These are phyloP conservation scores for Crocidura indochinensis DNA, from an alignment of 2,797 vertebrate species.

Conservation along the genomic window DNA sequence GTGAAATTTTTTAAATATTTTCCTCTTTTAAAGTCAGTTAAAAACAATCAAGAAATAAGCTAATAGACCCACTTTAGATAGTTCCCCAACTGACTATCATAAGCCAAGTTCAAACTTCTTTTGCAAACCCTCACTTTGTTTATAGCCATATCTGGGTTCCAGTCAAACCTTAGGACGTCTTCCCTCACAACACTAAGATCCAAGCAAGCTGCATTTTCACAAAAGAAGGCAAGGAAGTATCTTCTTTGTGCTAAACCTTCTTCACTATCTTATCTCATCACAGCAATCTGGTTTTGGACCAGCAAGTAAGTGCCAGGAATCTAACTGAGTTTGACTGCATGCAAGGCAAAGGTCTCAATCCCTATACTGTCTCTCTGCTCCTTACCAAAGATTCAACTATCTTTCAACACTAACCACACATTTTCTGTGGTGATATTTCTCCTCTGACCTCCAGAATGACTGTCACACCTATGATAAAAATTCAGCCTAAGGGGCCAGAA, in stretches of 20 bases:
- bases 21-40: slow-evolving; percentile 51
- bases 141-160: not conserved
- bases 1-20: slow-evolving; percentile 40
- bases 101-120: slow-evolving; percentile 11
- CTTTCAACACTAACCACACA: not conserved
- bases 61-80: not conserved
- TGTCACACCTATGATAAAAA: too few relatives aligned
- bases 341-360: too few relatives aligned
- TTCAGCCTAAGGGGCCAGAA: too few relatives aligned
- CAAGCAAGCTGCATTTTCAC: not conserved
- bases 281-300: not conserved
- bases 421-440: not conserved
- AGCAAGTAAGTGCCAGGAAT: too few relatives aligned
- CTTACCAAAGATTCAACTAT: not conserved
- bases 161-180: not conserved
- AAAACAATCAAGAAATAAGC: not conserved
- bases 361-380: too few relatives aligned
- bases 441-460: not conserved
- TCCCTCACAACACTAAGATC: slow-evolving; percentile 6
- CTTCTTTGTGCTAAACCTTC: not conserved
- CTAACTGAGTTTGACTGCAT: too few relatives aligned
- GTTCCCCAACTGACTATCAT: not conserved
- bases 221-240: too few relatives aligned
- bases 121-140: not conserved
- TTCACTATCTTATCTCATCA: not conserved